Conservation (phyloP, 2,113 vertebrate species). For the Mirza zaza region DNA sequence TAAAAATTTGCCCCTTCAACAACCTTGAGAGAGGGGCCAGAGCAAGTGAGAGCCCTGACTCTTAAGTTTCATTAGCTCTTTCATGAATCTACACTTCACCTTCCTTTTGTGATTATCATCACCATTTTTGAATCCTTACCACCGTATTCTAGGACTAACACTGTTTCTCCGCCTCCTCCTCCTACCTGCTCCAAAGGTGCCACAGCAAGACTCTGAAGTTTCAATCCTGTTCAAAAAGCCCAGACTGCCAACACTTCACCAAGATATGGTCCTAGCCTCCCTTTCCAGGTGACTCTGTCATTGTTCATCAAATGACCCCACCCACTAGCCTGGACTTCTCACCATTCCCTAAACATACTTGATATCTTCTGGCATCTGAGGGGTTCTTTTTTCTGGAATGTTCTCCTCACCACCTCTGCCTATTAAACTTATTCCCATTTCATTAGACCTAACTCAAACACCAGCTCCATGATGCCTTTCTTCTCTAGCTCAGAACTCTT, state of each 20-base stretch:
- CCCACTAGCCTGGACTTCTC: background rate
- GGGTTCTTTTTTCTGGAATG: background rate
- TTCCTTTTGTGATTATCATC: background rate
- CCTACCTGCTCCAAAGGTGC: background rate
- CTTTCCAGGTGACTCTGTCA: background rate
- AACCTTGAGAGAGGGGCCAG: background rate
- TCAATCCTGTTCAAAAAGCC: background rate
- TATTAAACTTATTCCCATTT: background rate
- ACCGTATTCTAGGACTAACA: background rate
- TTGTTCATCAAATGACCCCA: background rate
- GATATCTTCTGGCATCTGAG: background rate
- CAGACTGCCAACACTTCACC: background rate
- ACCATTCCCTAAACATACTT: background rate
- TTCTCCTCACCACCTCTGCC: background rate
- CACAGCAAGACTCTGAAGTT: background rate
- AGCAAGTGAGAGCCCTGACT: background rate
- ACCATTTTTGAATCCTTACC: background rate
- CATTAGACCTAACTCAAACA: background rate
- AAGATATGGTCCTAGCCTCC: background rate
- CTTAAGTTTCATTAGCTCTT: background rate
- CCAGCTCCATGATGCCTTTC: background rate
- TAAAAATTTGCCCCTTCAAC: background rate
- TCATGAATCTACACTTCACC: background rate
- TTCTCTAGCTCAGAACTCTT: background rate
- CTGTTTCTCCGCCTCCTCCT: background rate